phyloP scores from a whole-genome alignment of 2,888 invertebrate genomes.

The Hirudinaria manillensis region DNA sequence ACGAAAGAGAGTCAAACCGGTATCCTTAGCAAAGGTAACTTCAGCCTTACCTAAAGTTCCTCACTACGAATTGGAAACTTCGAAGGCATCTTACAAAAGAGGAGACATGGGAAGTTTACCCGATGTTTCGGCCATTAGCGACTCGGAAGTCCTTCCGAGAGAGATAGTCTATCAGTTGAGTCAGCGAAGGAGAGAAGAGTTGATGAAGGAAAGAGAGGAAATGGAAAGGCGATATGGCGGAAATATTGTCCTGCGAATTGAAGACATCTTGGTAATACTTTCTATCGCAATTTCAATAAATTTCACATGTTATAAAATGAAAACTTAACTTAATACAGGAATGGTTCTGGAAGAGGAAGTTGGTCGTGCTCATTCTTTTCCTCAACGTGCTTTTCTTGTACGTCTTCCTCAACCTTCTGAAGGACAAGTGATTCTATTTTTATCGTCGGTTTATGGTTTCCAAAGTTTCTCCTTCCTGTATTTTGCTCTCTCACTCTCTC shows the following conservation, averaged over 20 bases:
- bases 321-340: not conserved
- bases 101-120: conserved; percentile 30
- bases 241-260: conserved; percentile 19
- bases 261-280: conserved; percentile 22
- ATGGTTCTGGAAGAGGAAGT: conserved; percentile 19
- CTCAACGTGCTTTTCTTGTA: conserved; percentile 10
- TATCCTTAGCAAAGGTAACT: not conserved
- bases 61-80: conserved; percentile 27
- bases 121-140: conserved; percentile 29
- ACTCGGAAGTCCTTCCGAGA: conserved; percentile 31
- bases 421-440: not conserved
- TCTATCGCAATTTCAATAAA: not conserved
- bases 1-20: conserved; percentile 28
- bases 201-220: conserved; percentile 30
- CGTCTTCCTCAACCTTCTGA: conserved; percentile 2
- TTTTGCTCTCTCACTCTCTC: too few relatives aligned
- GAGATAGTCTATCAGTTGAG: conserved; percentile 34
- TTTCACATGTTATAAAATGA: too few relatives aligned
- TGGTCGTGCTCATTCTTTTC: conserved; percentile 12
- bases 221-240: conserved; percentile 23
- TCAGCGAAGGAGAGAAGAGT: conserved; percentile 34
- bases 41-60: conserved; percentile 20
- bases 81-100: conserved; percentile 24
- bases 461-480: too few relatives aligned
- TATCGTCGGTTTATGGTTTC: too few relatives aligned